Base-by-base conservation (phyloP, 1,140 invertebrate genomes). In the Caenorhabditis remanei region DNA sequence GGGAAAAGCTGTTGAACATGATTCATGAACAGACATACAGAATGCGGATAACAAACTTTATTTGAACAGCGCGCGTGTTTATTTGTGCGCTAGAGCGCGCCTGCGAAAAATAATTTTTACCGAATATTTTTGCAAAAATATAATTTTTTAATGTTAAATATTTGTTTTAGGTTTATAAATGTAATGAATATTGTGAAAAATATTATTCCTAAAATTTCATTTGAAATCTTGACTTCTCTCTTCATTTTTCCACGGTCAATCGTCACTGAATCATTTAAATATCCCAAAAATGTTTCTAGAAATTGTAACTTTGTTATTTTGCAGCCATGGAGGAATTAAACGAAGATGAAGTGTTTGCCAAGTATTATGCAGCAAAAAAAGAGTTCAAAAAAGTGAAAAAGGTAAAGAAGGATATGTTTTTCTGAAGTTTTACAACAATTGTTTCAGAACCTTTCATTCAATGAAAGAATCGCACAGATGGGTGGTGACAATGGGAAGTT, bases 321-420 rank as follows among this genome's bases (percentile, higher is more conserved):
- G 32, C 71, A 79, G 46, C 50, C 4, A 79, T 79, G 71, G 71
- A 79, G 7, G 71, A 79, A 24, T 24, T 13, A 7, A 50, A 79
- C 46, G 71, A 79, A 24, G 46, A 79, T 41, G 71, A 79, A 24
- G 5, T 79, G 46, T 79, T 79, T 79, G 71, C 71, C 21, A 79
- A 50, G n/a, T 79, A 79, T 50, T 79, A 79, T 50, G 71, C 19
- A 13, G 71, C 71, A 3, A 79, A 79, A 50, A 79, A 79, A 6
- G 19, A 79, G 21, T 79, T 79, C 46, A 79, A 79, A 79, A 79
- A 79, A 79, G 71, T 50, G 21, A 79, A 79, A 63, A 63, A 63
- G 21, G 56, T 58, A 58, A n/a, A n/a, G 4, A 11, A 9, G 24
- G 3, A 5, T 63, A 8, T 32, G 7, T 9, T 6, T 32, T 32